These are phyloP conservation scores for Cenopis cana DNA, from an alignment of 2,888 invertebrate genomes.

Conservation along the genomic window DNA sequence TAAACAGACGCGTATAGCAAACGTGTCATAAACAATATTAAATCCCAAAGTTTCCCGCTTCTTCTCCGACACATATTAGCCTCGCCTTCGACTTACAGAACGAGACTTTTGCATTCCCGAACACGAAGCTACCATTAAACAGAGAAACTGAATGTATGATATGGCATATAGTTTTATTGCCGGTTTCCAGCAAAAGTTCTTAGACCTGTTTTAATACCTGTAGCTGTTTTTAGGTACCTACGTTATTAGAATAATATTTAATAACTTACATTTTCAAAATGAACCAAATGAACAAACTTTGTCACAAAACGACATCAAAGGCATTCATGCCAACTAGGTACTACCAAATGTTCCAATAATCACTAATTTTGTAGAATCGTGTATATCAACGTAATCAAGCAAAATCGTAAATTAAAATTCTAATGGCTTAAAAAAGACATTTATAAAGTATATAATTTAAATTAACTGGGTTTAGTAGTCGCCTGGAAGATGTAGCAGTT, in stretches of 20 bases:
- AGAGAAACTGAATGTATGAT: neutral
- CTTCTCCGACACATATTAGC: slow-evolving; percentile 67
- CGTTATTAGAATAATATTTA: neutral
- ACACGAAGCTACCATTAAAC: slow-evolving; percentile 44
- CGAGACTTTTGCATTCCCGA: slow-evolving; percentile 69
- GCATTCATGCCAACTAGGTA: no score
- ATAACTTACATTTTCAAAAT: neutral
- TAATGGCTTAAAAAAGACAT: no score
- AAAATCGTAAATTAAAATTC: no score
- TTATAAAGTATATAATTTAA: neutral
- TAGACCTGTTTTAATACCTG: neutral
- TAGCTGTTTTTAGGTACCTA: neutral
- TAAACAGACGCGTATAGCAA: slow-evolving; percentile 74
- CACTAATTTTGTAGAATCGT: no score
- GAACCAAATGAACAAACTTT: neutral
- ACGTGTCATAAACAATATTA: slow-evolving; percentile 82
- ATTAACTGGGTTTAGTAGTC: neutral
- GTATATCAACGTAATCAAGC: no score
- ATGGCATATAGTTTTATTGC: neutral
- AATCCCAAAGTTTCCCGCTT: slow-evolving; percentile 58
- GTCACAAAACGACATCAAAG: no score
- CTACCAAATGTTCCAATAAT: no score
- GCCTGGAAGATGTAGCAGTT: neutral
- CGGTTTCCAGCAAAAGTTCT: neutral
- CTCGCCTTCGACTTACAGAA: slow-evolving; percentile 65